phyloP scores from a whole-genome alignment of 2,797 vertebrate species.

The Chaetophractus vellerosus region DNA sequence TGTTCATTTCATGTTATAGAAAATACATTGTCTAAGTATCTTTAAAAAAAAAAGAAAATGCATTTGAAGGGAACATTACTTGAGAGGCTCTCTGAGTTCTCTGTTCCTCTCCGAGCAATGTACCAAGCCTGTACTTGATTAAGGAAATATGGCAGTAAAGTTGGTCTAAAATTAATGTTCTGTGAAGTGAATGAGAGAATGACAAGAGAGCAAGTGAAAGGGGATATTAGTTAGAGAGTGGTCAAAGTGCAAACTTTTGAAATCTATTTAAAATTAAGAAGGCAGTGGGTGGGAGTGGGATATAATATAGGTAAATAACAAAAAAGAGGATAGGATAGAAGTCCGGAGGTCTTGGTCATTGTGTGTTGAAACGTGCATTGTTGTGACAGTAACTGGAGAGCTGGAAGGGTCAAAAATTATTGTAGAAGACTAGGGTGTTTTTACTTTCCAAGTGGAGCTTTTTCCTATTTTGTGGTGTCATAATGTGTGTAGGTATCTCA shows the following conservation, averaged over 20 bases:
- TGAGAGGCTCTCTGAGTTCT: background rate
- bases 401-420: background rate
- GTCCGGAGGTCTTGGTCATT: background rate
- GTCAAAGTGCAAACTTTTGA: background rate
- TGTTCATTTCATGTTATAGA: background rate
- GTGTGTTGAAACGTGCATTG: background rate
- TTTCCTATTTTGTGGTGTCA: background rate
- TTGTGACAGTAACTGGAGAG: background rate
- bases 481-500: background rate
- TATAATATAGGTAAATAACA: background rate
- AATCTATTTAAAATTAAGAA: background rate
- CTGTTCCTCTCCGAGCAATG: background rate
- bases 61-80: background rate
- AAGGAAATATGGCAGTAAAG: background rate
- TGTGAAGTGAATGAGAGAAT: background rate
- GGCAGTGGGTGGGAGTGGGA: background rate
- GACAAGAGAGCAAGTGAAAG: background rate
- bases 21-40: too few relatives aligned
- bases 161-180: background rate
- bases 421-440: background rate
- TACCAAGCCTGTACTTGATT: background rate
- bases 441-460: background rate
- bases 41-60: background rate
- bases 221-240: background rate
- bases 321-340: background rate